Evolutionary conservation across 92 coral and sea anemone genomes (phyloP).

Genomic region (Paragorgia papillata): DNA sequence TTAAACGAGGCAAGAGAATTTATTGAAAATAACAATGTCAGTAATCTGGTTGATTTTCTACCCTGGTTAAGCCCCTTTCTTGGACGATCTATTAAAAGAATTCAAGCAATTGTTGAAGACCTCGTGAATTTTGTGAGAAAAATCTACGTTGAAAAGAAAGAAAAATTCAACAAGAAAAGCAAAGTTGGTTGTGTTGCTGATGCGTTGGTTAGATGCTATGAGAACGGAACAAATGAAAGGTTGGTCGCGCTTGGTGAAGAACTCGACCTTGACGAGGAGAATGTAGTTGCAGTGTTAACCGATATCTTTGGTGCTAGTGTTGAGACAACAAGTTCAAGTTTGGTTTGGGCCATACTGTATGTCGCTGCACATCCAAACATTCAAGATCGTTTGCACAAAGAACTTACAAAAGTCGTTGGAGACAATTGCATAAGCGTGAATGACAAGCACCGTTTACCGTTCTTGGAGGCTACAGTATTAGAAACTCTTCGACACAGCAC

Average conservation of each 20-base stretch:
- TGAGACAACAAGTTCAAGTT: conserved; percentile 75
- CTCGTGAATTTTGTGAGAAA: conserved; percentile 70
- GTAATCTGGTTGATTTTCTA: conserved; percentile 89
- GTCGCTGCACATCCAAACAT: conserved; percentile 75
- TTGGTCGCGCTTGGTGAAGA: conserved; percentile 58
- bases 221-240: conserved; percentile 28
- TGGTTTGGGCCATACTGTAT: conserved; percentile 83
- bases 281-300: conserved; percentile 71
- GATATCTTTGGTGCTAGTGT: conserved; percentile 95
- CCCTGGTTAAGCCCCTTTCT: conserved; percentile 89
- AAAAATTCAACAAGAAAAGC: conserved; percentile 1
- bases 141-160: conserved; percentile 57
- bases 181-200: conserved; percentile 59
- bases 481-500: conserved; percentile 88
- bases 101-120: conserved; percentile 72
- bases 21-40: conserved; percentile 81
- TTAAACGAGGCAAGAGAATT: conserved; percentile 84
- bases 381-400: conserved; percentile 71
- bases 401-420: conserved; percentile 70
- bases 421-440: conserved; percentile 61
- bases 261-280: conserved; percentile 71
- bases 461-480: conserved; percentile 88
- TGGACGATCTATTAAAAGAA: conserved; percentile 65
- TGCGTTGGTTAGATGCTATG: conserved; percentile 55
- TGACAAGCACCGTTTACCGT: conserved; percentile 80